Base-by-base conservation (phyloP, 2,888 invertebrate species). In the Amaurobius ferox region DNA sequence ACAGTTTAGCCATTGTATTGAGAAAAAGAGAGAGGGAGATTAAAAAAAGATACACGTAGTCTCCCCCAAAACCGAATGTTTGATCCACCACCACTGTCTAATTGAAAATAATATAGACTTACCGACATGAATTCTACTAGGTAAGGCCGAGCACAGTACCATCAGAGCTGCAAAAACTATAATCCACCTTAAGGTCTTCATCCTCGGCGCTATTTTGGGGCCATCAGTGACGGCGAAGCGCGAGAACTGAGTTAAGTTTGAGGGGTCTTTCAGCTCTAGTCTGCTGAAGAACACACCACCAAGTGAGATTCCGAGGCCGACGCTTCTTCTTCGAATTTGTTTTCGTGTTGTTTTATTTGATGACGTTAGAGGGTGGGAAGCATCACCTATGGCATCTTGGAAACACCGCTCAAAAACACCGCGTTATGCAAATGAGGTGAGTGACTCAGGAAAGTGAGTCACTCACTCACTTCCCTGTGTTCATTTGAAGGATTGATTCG, bases 111-210 rank as follows among this genome's bases (percentile, higher is more conserved):
- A n/a, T n/a, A n/a, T n/a, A n/a, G n/a, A n/a, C 83, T 85, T 67
- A 78, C 83, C 83, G 0, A 85, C 77, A 61, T 85, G 77, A n/a
- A 85, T 85, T 13, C 72, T 40, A 3, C 29, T 44, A 3, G 83
- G 83, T 11, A 85, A 19, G n/a, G 71, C 55, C 26, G 23, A 30
- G n/a, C 32, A 40, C 16, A 77, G 16, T 32, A 35, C 77, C 9
- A 39, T 9, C 16, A 67, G 11, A 11, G 66, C 44, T 16, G 29
- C 28, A 5, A 72, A 6, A n/a, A 11, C n/a, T 26, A 39, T 16
- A 44, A 62, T n/a, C 62, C 74, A 68, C 7, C 55, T 48, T 28
- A 74, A 16, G 16, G 44, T 6, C 39, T 32, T 32, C 80, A 80
- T 68, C 28, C 29, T 28, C 29, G 13, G 1, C 29, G 23, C 39